Percentiles rank a stretch among this genome's conserved stretches.
phyloP scores from a whole-genome alignment of 1,140 invertebrate species.

The Steinernema feltiae region DNA sequence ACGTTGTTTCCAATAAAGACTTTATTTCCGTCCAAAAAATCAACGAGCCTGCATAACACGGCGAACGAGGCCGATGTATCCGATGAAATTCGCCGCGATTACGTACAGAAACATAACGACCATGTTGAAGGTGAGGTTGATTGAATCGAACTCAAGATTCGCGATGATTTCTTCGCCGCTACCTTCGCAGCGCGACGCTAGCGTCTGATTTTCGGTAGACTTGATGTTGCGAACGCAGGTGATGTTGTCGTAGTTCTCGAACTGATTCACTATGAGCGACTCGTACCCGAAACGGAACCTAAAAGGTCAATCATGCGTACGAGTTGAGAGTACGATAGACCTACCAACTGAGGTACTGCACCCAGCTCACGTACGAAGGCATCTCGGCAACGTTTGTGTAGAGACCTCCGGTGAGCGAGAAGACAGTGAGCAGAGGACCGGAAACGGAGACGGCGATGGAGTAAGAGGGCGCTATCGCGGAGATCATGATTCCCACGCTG shows the following conservation, averaged over 20 bases:
- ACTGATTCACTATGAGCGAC: constrained; percentile 44
- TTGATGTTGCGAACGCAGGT: constrained; percentile 11
- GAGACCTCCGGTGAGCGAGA: constrained; percentile 47
- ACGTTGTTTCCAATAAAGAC: background rate
- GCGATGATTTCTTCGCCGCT: constrained; percentile 20
- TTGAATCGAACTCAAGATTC: constrained; percentile 33
- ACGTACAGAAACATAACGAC: constrained; percentile 40
- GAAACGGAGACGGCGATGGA: constrained; percentile 32
- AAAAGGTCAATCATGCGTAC: background rate
- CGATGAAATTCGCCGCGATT: constrained; percentile 33
- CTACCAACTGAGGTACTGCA: constrained; percentile 48
- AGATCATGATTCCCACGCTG: constrained; percentile 34
- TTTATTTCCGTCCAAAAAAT: too few relatives aligned
- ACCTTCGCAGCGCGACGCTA: constrained; percentile 10
- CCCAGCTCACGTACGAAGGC: constrained; percentile 37
- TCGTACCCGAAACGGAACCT: constrained; percentile 50
- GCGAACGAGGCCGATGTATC: constrained; percentile 41
- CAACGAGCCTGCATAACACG: constrained; percentile 36
- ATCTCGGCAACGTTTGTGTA: constrained; percentile 44
- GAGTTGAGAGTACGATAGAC: too few relatives aligned
- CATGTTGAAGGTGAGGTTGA: constrained; percentile 39
- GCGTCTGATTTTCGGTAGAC: background rate
- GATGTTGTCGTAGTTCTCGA: constrained; percentile 27
- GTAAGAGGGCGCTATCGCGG: constrained; percentile 21
- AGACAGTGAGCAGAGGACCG: constrained; percentile 47